Percentiles rank a stretch among this genome's conserved stretches.
These are phyloP conservation scores for Propithecus perrieri DNA, from an alignment of 2,797 vertebrate species.

Conservation along the genomic window DNA sequence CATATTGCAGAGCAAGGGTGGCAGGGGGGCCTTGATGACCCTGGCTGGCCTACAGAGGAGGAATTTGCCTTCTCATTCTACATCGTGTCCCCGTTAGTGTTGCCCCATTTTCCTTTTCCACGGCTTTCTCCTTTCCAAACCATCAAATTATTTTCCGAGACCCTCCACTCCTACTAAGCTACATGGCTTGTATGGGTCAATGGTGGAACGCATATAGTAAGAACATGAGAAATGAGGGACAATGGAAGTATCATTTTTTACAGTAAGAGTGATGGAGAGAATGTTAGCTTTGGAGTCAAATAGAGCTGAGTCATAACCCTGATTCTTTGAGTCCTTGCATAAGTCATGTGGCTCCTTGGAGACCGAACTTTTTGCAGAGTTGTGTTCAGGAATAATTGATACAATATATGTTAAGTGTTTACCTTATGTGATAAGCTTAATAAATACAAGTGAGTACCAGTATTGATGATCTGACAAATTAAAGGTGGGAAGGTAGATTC, in stretches of 20 bases:
- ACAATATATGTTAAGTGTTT: background rate
- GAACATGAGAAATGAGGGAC: background rate
- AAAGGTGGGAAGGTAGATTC: background rate
- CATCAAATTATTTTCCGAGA: background rate
- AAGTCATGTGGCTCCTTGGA: background rate
- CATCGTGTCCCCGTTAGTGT: fast-evolving
- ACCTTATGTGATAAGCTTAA: background rate
- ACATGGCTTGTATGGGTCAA: background rate
- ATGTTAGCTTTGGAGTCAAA: background rate
- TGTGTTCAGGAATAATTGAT: background rate
- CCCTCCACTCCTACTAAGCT: background rate
- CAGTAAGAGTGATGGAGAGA: background rate
- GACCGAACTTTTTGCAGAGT: background rate
- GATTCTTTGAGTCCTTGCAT: background rate
- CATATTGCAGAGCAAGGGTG: background rate
- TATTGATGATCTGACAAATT: background rate
- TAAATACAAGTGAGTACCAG: background rate
- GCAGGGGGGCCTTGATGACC: background rate
- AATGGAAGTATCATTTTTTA: background rate
- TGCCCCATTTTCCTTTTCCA: background rate
- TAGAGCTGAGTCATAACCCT: background rate
- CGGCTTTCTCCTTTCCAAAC: background rate
- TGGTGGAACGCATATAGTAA: background rate
- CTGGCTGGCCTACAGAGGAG: background rate
- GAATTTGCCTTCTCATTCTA: background rate